Percentiles rank a stretch among this genome's conserved stretches.
Conservation (phyloP, 2,113 vertebrate genomes). For the Blennius ocellaris region DNA sequence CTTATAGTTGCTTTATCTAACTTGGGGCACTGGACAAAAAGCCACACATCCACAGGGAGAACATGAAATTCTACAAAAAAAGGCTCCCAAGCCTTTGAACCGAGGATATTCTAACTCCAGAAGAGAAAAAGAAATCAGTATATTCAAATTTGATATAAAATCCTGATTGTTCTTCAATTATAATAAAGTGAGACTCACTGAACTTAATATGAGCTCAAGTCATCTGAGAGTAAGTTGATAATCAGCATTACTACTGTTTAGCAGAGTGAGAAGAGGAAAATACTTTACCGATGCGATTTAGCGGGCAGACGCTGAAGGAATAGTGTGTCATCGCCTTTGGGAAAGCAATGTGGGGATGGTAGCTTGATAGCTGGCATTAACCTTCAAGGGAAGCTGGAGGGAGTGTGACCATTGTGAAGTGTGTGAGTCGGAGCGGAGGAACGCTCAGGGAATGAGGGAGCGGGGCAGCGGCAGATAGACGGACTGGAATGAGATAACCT, state of each 20-base stretch:
- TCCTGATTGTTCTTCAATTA: neutral
- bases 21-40: too few relatives aligned
- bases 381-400: slow-evolving; percentile 25
- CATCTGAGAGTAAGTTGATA: slow-evolving; percentile 16
- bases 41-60: too few relatives aligned
- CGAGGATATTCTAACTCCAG: too few relatives aligned
- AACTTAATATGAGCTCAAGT: slow-evolving; percentile 4
- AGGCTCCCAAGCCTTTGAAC: too few relatives aligned
- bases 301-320: slow-evolving; percentile 5
- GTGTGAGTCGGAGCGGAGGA: slow-evolving; percentile 21
- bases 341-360: slow-evolving; percentile 24
- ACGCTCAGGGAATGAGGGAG: slow-evolving; percentile 39
- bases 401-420: slow-evolving; percentile 34
- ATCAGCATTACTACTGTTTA: slow-evolving; percentile 21
- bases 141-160: neutral
- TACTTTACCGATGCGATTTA: neutral
- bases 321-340: slow-evolving; percentile 5
- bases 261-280: neutral
- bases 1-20: too few relatives aligned
- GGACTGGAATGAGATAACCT: slow-evolving; percentile 45
- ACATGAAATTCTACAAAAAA: too few relatives aligned
- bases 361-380: slow-evolving; percentile 51
- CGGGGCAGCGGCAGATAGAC: slow-evolving; percentile 21
- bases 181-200: neutral
- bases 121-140: too few relatives aligned